Conservation (phyloP, 2,797 vertebrate species). For the Dallia pectoralis region DNA sequence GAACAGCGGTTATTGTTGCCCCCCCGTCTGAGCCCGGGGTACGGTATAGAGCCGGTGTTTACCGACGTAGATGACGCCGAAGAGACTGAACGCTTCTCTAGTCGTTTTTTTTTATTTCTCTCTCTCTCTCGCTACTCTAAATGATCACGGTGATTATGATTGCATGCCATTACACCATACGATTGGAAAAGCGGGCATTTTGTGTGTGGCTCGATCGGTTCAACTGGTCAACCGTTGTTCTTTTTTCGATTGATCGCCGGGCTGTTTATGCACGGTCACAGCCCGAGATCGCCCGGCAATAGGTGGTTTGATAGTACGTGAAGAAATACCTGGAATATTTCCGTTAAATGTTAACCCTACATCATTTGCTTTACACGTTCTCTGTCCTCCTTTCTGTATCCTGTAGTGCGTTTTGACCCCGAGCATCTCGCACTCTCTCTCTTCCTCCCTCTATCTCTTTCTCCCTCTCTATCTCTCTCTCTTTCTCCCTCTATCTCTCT, state of each 20-base stretch:
- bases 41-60: background rate
- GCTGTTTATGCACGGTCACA: background rate
- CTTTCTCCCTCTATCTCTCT: background rate
- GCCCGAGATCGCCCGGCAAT: background rate
- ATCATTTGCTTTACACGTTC: background rate
- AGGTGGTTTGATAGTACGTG: background rate
- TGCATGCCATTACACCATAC: conserved; percentile 3
- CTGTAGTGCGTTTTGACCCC: background rate
- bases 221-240: background rate
- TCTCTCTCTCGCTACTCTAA: background rate
- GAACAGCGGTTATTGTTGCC: background rate
- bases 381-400: background rate
- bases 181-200: background rate
- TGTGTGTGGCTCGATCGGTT: background rate
- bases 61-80: too few species aligned
- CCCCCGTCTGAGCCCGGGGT: background rate
- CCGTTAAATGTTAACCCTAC: background rate
- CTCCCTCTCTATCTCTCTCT: background rate
- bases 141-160: background rate
- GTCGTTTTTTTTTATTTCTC: too few species aligned
- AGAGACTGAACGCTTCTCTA: background rate
- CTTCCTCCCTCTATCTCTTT: background rate
- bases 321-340: background rate
- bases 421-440: background rate
- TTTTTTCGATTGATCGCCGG: background rate